Conservation (phyloP, 2,113 vertebrate genomes). For the Strix uralensis region DNA sequence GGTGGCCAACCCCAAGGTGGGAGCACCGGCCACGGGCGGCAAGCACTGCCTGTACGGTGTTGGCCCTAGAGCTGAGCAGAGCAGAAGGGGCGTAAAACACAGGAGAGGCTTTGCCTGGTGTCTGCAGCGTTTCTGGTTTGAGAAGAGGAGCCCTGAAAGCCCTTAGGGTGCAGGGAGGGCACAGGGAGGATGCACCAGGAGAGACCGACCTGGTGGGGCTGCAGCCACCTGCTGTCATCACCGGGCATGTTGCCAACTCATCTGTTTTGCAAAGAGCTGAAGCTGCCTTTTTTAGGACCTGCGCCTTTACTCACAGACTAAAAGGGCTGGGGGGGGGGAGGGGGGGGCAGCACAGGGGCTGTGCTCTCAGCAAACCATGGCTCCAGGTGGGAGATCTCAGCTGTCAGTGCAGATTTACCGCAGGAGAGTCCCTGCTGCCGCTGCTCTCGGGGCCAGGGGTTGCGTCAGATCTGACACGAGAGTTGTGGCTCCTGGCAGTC, state of each 20-base stretch:
- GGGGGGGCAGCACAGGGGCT: too few relatives aligned
- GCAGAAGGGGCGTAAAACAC: neutral
- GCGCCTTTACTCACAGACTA: neutral
- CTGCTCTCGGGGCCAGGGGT: neutral
- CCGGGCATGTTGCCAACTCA: accelerated
- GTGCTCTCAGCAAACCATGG: neutral
- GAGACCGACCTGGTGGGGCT: accelerated
- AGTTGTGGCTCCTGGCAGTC: neutral
- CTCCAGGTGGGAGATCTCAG: neutral
- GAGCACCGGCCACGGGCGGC: accelerated
- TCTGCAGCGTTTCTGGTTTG: neutral
- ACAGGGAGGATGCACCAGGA: neutral
- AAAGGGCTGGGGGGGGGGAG: neutral
- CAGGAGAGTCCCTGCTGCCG: accelerated
- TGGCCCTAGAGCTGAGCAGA: neutral
- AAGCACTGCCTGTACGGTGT: accelerated
- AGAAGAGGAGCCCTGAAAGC: neutral
- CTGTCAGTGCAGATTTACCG: neutral
- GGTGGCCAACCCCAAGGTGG: neutral
- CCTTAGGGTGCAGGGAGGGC: neutral
- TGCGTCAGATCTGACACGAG: neutral
- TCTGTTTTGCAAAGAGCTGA: neutral
- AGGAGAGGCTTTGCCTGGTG: neutral
- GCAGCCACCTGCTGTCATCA: neutral
- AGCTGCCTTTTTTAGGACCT: neutral